phyloP scores from a whole-genome alignment of 2,888 invertebrate genomes.

The Eupithecia insigniata region DNA sequence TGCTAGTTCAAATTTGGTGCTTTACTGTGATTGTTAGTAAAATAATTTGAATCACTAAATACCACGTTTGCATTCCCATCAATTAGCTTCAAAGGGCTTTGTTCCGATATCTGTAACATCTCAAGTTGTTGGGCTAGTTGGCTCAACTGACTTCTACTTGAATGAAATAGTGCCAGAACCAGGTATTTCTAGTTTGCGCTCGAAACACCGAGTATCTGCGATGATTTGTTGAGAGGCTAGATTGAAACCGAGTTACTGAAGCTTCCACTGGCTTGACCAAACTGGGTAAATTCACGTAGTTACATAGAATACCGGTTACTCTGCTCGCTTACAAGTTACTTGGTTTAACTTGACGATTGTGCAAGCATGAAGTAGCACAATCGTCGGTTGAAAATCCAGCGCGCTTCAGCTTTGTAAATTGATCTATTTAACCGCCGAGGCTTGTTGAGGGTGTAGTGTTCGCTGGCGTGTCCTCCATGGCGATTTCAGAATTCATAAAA shows the following conservation, averaged over 20 bases:
- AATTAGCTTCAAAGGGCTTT: neutral
- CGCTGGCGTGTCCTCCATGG: no score
- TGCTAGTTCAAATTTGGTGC: no score
- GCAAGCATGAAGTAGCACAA: no score
- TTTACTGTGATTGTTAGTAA: no score
- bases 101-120: neutral
- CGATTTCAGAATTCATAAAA: no score
- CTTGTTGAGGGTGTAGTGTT: no score
- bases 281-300: neutral
- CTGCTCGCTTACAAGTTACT: neutral
- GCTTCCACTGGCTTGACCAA: conserved; percentile 3
- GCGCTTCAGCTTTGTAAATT: no score
- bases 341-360: neutral
- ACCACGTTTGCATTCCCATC: neutral
- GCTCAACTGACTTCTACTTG: neutral
- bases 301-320: neutral
- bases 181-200: neutral
- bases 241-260: neutral
- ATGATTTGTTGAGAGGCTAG: neutral
- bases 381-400: no score
- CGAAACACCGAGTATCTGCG: neutral
- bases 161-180: neutral
- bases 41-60: no score
- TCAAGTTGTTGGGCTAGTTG: neutral
- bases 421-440: no score